Conservation (phyloP, 2,797 vertebrate genomes). For the Urocyon cinereoargenteus region DNA sequence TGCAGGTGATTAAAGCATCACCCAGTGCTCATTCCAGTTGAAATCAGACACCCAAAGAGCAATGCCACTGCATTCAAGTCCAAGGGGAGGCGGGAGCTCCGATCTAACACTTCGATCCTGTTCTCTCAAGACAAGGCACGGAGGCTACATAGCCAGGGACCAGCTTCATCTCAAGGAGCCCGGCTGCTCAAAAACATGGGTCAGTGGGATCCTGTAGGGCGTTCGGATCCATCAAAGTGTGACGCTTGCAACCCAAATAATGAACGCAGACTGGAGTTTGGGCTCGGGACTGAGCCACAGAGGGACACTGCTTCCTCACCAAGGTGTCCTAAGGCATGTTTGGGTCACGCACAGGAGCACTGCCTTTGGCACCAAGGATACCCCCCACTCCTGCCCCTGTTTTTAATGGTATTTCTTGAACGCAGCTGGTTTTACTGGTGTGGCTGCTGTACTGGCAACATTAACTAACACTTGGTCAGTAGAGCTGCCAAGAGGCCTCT, state of each 20-base stretch:
- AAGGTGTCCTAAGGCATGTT: fast-evolving
- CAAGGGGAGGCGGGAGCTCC: fast-evolving
- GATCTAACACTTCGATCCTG: not conserved
- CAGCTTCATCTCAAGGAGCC: not conserved
- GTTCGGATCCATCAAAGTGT: not conserved
- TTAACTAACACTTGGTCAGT: not conserved
- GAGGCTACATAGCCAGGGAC: not conserved
- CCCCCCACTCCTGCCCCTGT: fast-evolving
- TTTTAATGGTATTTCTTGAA: not conserved
- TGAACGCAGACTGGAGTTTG: not conserved
- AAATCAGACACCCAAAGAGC: not conserved
- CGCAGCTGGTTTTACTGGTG: not conserved
- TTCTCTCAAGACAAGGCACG: too few species aligned
- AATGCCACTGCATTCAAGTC: fast-evolving
- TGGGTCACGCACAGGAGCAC: fast-evolving
- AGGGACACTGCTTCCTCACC: fast-evolving
- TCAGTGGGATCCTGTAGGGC: not conserved
- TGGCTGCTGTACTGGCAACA: not conserved
- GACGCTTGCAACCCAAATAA: not conserved
- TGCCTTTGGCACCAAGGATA: fast-evolving
- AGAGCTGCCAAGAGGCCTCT: not conserved
- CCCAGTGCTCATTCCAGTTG: not conserved
- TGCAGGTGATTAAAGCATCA: not conserved
- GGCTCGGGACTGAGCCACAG: fast-evolving
- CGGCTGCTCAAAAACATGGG: not conserved